Conservation (phyloP, 2,888 invertebrate species). For the Antitype chi region DNA sequence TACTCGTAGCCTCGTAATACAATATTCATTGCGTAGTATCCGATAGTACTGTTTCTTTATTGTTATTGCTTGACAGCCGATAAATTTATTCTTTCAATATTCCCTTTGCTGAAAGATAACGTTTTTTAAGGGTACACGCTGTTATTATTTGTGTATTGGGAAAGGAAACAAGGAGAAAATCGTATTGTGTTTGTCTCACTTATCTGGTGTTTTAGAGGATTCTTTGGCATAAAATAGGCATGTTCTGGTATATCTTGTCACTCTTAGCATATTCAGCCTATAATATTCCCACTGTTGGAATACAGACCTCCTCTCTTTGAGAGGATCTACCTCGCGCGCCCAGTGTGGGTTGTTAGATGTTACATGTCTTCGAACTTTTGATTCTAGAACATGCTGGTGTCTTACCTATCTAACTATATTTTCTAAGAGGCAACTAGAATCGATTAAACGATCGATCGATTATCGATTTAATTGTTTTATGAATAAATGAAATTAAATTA, state of each 20-base stretch:
- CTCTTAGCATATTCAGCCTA: background rate
- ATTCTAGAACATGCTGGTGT: no score
- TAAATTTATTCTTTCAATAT: constrained; percentile 71
- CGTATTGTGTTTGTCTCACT: constrained; percentile 27
- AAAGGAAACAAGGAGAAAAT: constrained; percentile 52
- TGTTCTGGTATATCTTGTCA: background rate
- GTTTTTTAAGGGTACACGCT: constrained; percentile 62
- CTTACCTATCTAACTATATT: no score
- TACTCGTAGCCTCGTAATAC: constrained; percentile 57
- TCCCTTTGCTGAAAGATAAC: constrained; percentile 62
- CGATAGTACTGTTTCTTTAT: constrained; percentile 65
- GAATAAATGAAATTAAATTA: no score
- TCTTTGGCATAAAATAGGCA: background rate
- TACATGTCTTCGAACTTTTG: no score
- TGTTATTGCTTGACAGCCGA: constrained; percentile 65
- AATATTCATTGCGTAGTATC: constrained; percentile 64
- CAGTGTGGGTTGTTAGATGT: no score
- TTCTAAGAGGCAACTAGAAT: no score
- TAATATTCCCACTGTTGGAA: no score
- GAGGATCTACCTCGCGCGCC: no score
- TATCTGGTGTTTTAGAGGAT: constrained; percentile 25
- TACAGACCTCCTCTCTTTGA: no score
- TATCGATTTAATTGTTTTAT: no score
- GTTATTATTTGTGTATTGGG: constrained; percentile 52
- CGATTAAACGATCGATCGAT: no score